A percentile compares a stretch with the other conserved stretches of the same genome.
Conservation (phyloP, 2,888 invertebrate species). For the Theodoxus fluviatilis region DNA sequence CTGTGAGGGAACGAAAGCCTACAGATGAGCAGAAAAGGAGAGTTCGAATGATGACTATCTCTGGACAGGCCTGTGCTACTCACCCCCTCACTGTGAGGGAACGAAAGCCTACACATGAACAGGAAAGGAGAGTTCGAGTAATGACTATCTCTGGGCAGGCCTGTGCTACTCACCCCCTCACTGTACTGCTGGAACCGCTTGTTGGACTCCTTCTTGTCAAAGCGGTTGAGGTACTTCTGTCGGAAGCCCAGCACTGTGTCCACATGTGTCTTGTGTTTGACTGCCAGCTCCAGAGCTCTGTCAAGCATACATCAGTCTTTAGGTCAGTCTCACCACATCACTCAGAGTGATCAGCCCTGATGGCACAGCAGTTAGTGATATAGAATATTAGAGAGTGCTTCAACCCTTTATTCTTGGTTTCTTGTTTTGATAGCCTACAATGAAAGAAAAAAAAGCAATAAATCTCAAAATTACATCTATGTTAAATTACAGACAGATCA, state of each 20-base stretch:
- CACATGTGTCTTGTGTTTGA: conserved; percentile 77
- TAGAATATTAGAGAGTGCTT: too few species aligned
- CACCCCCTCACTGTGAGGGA: conserved; percentile 63
- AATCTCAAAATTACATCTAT: too few species aligned
- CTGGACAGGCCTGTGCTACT: conserved; percentile 26
- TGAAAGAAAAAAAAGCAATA: too few species aligned
- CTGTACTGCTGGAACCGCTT: conserved; percentile 62
- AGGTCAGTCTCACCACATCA: background rate
- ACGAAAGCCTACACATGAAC: background rate
- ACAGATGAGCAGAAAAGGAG: conserved; percentile 20
- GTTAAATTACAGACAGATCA: too few species aligned
- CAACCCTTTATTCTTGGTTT: too few species aligned
- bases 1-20: conserved; percentile 38
- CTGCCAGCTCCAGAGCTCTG: conserved; percentile 78
- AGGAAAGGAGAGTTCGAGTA: conserved; percentile 27
- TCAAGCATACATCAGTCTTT: background rate
- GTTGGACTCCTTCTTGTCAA: conserved; percentile 67
- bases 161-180: conserved; percentile 56
- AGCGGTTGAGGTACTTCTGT: conserved; percentile 72
- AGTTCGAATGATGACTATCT: conserved; percentile 23
- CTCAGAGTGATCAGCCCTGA: background rate
- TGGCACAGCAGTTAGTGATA: too few species aligned
- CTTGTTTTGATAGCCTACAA: too few species aligned
- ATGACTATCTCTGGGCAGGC: background rate
- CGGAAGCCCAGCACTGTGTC: conserved; percentile 78